These are phyloP conservation scores for Trissonchulus sp. DNA, from an alignment of 2,888 invertebrate species.

Conservation along the genomic window DNA sequence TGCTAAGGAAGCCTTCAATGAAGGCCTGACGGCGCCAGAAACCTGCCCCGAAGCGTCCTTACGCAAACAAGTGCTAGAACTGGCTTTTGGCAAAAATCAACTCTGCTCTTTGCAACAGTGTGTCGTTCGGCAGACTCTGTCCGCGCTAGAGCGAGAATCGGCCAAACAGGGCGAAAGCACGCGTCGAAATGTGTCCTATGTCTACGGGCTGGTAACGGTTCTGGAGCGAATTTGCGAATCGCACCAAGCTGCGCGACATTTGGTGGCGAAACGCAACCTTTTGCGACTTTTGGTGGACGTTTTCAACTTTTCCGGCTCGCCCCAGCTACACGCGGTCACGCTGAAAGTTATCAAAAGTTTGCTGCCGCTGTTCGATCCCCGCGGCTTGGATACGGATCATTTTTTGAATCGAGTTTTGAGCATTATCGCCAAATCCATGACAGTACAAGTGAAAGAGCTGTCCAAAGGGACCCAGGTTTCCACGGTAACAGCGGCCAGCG, in stretches of 20 bases:
- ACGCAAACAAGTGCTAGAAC: constrained; percentile 43
- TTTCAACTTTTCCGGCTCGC: background rate
- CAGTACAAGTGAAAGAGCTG: constrained; percentile 46
- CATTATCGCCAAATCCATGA: constrained; percentile 45
- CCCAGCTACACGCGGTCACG: background rate
- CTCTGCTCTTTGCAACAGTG: background rate
- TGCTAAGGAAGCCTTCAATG: constrained; percentile 61
- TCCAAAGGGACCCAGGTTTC: constrained; percentile 35
- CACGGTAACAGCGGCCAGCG: constrained; percentile 39
- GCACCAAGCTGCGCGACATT: background rate
- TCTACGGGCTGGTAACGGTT: constrained; percentile 46
- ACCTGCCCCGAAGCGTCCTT: constrained; percentile 36
- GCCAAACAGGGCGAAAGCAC: constrained; percentile 12
- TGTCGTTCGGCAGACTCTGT: constrained; percentile 44
- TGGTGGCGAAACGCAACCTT: background rate
- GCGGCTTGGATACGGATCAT: background rate
- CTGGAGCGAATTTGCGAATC: constrained; percentile 35
- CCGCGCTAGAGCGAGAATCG: constrained; percentile 39
- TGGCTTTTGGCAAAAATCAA: background rate
- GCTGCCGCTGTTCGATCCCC: background rate
- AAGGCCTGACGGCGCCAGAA: constrained; percentile 41
- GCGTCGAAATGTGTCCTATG: constrained; percentile 48
- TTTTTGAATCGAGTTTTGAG: constrained; percentile 36
- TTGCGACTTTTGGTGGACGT: background rate
- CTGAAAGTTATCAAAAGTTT: background rate